These are phyloP conservation scores for Physella acuta DNA, from an alignment of 1,140 invertebrate species.

Conservation along the genomic window DNA sequence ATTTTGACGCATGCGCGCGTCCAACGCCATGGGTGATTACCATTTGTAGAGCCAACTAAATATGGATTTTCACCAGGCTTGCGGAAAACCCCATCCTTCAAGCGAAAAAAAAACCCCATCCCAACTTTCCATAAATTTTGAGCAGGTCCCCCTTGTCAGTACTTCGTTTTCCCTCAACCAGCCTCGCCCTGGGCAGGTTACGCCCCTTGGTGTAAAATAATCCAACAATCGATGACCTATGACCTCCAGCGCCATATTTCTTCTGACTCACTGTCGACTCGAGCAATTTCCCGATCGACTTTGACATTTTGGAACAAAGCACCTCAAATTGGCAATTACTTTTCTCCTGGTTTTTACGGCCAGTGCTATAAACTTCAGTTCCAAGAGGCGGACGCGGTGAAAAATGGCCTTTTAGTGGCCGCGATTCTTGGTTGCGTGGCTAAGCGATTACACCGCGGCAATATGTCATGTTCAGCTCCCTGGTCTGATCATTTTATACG, in stretches of 20 bases:
- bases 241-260: slow-evolving; percentile 20
- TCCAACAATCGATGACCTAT: slow-evolving; percentile 23
- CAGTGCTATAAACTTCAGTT: slow-evolving; percentile 20
- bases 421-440: slow-evolving; percentile 16
- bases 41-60: no score
- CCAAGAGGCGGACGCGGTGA: slow-evolving; percentile 12
- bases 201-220: slow-evolving; percentile 20
- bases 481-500: no score
- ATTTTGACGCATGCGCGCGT: no score
- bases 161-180: neutral
- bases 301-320: slow-evolving; percentile 25
- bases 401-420: slow-evolving; percentile 24
- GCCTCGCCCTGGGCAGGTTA: slow-evolving; percentile 1
- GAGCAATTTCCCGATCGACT: slow-evolving; percentile 19
- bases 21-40: no score
- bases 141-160: slow-evolving; percentile 19
- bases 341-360: slow-evolving; percentile 5
- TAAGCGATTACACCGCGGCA: slow-evolving; percentile 7
- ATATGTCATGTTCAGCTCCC: slow-evolving; percentile 16
- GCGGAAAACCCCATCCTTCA: no score
- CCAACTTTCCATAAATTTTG: slow-evolving; percentile 20
- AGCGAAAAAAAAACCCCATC: no score
- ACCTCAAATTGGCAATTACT: slow-evolving; percentile 24
- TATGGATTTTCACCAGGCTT: no score
- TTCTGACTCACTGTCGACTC: slow-evolving; percentile 22